Percentiles rank a stretch among this genome's conserved stretches.
phyloP scores from a whole-genome alignment of 2,113 vertebrate species.

The Conger conger region DNA sequence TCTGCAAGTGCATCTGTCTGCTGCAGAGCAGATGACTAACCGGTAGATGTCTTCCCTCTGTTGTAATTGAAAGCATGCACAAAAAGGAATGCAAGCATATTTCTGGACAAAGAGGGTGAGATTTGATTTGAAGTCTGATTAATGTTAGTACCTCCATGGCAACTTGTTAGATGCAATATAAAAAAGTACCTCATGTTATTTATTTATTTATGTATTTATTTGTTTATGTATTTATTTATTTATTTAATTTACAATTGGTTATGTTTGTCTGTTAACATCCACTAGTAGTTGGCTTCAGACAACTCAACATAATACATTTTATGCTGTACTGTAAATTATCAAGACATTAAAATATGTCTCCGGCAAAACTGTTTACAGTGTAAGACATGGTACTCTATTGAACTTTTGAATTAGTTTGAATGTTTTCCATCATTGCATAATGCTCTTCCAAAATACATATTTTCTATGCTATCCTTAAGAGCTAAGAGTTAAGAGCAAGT shows the following conservation, averaged over 20 bases:
- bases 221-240: too few relatives aligned
- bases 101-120: conserved; percentile 41
- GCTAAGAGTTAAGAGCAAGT: neutral
- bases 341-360: too few relatives aligned
- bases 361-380: neutral
- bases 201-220: neutral
- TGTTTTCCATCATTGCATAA: too few relatives aligned
- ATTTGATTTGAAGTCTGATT: conserved; percentile 50
- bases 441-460: neutral
- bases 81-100: conserved; percentile 46
- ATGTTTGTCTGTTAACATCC: neutral
- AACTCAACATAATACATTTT: neutral
- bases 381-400: too few relatives aligned
- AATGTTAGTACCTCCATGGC: conserved; percentile 41
- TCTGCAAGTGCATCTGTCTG: conserved; percentile 31
- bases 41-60: conserved; percentile 28
- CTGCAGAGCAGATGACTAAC: conserved; percentile 19
- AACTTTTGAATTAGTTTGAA: too few relatives aligned
- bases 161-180: conserved; percentile 14
- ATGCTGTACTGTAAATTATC: too few relatives aligned
- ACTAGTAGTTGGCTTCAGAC: neutral
- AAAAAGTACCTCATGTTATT: neutral
- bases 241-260: neutral
- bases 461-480: neutral
- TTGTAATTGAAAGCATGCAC: conserved; percentile 49